These are phyloP conservation scores for Characodon lateralis DNA, from an alignment of 2,797 vertebrate genomes.

Conservation along the genomic window DNA sequence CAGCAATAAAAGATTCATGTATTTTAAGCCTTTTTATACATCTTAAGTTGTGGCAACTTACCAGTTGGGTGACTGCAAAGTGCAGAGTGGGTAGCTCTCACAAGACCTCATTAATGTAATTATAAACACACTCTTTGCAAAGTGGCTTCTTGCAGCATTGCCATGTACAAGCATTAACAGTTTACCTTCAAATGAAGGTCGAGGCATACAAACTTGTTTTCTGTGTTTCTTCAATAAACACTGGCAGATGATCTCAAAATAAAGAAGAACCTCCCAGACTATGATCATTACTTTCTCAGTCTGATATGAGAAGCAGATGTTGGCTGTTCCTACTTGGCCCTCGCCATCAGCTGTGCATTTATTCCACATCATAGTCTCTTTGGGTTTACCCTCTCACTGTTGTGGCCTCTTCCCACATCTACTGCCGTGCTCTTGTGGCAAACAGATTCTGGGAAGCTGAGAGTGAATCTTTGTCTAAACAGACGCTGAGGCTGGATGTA, in stretches of 20 bases:
- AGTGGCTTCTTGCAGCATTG: conserved; percentile 24
- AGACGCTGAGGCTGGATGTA: conserved; percentile 53
- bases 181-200: conserved; percentile 9
- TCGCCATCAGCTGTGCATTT: conserved; percentile 32
- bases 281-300: conserved; percentile 47
- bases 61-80: conserved; percentile 39
- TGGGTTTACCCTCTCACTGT: conserved; percentile 44
- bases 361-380: conserved; percentile 23
- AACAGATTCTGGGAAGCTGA: conserved; percentile 66
- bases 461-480: conserved; percentile 71
- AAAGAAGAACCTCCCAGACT: conserved; percentile 29
- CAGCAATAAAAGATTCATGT: not conserved
- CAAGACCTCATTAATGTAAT: conserved; percentile 45
- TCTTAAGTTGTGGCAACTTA: conserved; percentile 27
- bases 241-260: conserved; percentile 41
- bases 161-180: conserved; percentile 5
- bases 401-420: conserved; percentile 61
- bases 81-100: conserved; percentile 40
- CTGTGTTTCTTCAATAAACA: conserved; percentile 28
- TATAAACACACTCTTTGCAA: conserved; percentile 23
- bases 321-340: conserved; percentile 36
- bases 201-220: conserved; percentile 3
- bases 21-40: not conserved
- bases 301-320: conserved; percentile 79
- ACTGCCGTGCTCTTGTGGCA: conserved; percentile 53